phyloP scores from a whole-genome alignment of 2,113 vertebrate species.

The Hippoglossus stenolepis region DNA sequence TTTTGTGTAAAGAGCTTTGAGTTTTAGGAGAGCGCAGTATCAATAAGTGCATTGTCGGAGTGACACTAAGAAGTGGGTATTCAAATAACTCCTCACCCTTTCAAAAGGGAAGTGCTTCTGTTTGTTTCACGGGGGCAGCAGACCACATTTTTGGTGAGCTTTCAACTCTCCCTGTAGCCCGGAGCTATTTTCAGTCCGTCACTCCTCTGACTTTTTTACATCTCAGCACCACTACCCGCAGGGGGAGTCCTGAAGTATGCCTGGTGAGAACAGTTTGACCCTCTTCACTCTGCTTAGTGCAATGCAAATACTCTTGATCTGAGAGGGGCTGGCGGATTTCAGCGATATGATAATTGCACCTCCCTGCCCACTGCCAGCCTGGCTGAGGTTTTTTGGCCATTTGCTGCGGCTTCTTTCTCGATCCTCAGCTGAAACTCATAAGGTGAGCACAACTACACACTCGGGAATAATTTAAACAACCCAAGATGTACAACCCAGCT shows the following conservation, averaged over 20 bases:
- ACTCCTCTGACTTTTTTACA: constrained; percentile 48
- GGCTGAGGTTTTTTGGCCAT: constrained; percentile 12
- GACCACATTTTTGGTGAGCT: constrained; percentile 49
- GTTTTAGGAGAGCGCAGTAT: constrained; percentile 62
- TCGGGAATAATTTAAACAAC: constrained; percentile 30
- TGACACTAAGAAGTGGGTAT: constrained; percentile 67
- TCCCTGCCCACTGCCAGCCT: constrained; percentile 16
- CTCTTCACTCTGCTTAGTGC: constrained; percentile 62
- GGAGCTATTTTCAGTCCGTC: constrained; percentile 48
- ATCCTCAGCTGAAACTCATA: constrained; percentile 7
- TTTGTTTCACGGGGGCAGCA: constrained; percentile 52
- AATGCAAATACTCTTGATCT: constrained; percentile 69
- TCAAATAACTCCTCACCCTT: constrained; percentile 57
- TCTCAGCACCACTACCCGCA: constrained; percentile 49
- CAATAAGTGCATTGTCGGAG: constrained; percentile 72
- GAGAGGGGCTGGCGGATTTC: constrained; percentile 57
- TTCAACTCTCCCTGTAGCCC: constrained; percentile 51
- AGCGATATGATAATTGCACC: constrained; percentile 65
- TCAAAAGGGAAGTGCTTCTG: constrained; percentile 42
- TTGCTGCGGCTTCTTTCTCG: constrained; percentile 18
- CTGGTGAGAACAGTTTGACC: constrained; percentile 73
- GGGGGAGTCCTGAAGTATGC: constrained; percentile 61
- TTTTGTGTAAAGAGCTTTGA: constrained; percentile 70
- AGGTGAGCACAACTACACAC: constrained; percentile 21
- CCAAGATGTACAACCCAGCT: constrained; percentile 14